phyloP scores from a whole-genome alignment of 2,113 vertebrate species.

The Ameiurus melas region DNA sequence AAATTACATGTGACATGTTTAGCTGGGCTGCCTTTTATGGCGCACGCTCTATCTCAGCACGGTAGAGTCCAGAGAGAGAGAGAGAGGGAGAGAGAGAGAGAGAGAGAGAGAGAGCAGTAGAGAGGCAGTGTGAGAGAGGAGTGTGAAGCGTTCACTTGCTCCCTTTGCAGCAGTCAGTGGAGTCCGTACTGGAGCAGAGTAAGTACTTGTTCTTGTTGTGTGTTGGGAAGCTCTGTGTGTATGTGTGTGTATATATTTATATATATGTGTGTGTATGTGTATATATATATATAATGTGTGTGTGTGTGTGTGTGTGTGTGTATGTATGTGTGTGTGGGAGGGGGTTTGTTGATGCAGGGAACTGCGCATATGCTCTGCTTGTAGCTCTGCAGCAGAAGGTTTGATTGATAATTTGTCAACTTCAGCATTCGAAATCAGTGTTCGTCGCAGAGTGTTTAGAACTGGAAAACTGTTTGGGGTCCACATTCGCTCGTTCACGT shows the following conservation, averaged over 20 bases:
- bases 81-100: constrained; percentile 54
- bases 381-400: constrained; percentile 30
- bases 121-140: constrained; percentile 58
- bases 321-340: constrained; percentile 18
- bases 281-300: neutral
- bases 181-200: constrained; percentile 74
- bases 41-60: constrained; percentile 73
- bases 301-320: neutral
- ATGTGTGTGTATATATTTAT: neutral
- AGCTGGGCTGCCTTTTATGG: constrained; percentile 85
- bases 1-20: constrained; percentile 87
- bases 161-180: constrained; percentile 79
- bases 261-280: neutral
- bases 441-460: neutral
- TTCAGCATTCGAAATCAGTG: neutral
- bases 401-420: constrained; percentile 34
- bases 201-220: constrained; percentile 65
- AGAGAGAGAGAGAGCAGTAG: constrained; percentile 42
- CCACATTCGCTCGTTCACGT: too few relatives aligned
- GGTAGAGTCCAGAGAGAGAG: constrained; percentile 69
- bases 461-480: neutral
- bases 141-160: constrained; percentile 64
- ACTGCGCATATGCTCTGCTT: constrained; percentile 21
- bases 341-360: constrained; percentile 23
- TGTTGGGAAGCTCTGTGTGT: constrained; percentile 7